These are phyloP conservation scores for Pygoscelis adeliae DNA, from an alignment of 2,113 vertebrate genomes.

Conservation along the genomic window DNA sequence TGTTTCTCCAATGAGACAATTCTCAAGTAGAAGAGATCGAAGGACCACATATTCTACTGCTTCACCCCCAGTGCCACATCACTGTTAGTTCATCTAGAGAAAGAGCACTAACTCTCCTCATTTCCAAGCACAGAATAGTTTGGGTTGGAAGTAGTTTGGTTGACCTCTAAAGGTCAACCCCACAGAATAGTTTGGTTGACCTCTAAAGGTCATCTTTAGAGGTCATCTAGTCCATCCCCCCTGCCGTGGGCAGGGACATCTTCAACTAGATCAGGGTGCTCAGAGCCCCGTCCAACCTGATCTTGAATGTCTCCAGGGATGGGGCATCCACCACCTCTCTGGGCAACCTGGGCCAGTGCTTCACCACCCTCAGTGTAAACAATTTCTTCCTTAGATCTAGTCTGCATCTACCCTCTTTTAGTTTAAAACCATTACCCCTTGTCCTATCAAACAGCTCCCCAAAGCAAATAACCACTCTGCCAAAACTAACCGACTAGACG, in stretches of 20 bases:
- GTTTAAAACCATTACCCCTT: not conserved
- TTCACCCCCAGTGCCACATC: not conserved
- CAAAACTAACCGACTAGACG: rapidly evolving
- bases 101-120: not conserved
- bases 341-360: not conserved
- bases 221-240: not conserved
- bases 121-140: not conserved
- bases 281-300: not conserved
- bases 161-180: too few relatives aligned
- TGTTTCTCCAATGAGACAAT: rapidly evolving
- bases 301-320: not conserved
- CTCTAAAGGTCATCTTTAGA: too few relatives aligned
- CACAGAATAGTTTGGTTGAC: too few relatives aligned
- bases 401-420: not conserved
- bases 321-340: too few relatives aligned
- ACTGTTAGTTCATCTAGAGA: not conserved
- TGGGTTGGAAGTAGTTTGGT: not conserved
- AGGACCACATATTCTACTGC: not conserved
- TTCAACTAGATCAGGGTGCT: not conserved
- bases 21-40: not conserved
- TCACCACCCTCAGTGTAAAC: not conserved
- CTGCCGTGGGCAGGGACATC: not conserved
- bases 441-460: not conserved
- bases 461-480: not conserved
- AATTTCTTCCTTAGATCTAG: not conserved